These are phyloP conservation scores for Hypsibius dujardini DNA, from an alignment of 1,140 invertebrate genomes.

Conservation along the genomic window DNA sequence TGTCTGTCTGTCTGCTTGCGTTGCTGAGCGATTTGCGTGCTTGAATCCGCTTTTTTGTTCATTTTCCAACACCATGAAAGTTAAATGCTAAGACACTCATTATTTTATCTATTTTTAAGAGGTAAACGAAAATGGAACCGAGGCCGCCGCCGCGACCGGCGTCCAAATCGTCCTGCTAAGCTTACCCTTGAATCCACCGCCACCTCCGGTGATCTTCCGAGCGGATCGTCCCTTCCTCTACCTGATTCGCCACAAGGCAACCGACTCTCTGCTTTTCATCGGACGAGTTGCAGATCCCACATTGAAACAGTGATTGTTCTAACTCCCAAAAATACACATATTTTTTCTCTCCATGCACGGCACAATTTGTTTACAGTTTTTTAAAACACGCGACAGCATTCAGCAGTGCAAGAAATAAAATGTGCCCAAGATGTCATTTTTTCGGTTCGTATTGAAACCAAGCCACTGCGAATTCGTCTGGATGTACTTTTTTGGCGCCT, in stretches of 20 bases:
- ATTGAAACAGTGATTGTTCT: conserved; percentile 1
- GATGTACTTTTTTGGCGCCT: background rate
- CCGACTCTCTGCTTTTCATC: conserved; percentile 29
- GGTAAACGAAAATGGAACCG: conserved; percentile 34
- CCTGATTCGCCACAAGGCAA: conserved; percentile 45
- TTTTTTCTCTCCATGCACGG: too few species aligned
- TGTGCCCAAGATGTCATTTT: too few species aligned
- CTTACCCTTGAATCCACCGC: background rate
- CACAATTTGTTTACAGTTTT: too few species aligned
- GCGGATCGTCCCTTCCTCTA: conserved; percentile 57
- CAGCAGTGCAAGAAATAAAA: too few species aligned
- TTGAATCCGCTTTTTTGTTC: too few species aligned
- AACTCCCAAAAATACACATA: background rate
- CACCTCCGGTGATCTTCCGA: conserved; percentile 33
- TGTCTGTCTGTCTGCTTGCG: too few species aligned
- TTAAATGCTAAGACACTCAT: too few species aligned
- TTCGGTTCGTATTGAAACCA: background rate
- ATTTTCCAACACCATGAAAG: too few species aligned
- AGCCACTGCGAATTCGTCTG: background rate
- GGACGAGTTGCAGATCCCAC: conserved; percentile 25
- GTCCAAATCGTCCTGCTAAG: conserved; percentile 22
- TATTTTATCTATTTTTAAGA: conserved; percentile 19
- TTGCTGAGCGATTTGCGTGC: too few species aligned
- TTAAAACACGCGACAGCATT: too few species aligned
- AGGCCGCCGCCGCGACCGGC: conserved; percentile 34